A percentile compares a stretch with the other conserved stretches of the same genome.
These are phyloP conservation scores for Novumbra hubbsi DNA, from an alignment of 2,797 vertebrate genomes.

Conservation along the genomic window DNA sequence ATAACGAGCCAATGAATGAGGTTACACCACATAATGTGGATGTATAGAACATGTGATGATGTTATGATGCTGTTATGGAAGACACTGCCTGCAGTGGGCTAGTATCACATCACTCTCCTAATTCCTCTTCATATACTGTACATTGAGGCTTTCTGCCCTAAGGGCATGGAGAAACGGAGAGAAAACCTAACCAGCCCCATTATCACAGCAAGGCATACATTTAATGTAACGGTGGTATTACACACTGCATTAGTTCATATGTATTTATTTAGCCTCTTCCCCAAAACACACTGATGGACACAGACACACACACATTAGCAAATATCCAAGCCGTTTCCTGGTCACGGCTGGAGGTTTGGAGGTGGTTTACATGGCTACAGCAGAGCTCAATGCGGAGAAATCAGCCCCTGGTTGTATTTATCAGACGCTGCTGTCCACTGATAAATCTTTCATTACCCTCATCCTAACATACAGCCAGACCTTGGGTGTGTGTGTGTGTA, in stretches of 20 bases:
- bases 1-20: background rate
- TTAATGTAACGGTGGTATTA: conserved; percentile 81
- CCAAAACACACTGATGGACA: background rate
- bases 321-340: conserved; percentile 64
- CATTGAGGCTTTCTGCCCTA: conserved; percentile 58
- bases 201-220: conserved; percentile 77
- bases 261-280: conserved; percentile 53
- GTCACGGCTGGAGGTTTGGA: conserved; percentile 68
- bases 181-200: conserved; percentile 68
- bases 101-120: conserved; percentile 39
- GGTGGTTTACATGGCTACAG: conserved; percentile 69
- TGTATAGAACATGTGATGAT: background rate
- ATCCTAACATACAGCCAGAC: conserved; percentile 77
- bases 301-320: conserved; percentile 9
- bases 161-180: conserved; percentile 73
- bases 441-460: conserved; percentile 87
- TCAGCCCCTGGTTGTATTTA: conserved; percentile 84
- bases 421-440: conserved; percentile 80
- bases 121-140: conserved; percentile 67
- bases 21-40: background rate
- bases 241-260: conserved; percentile 81
- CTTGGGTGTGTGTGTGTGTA: conserved; percentile 13
- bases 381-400: conserved; percentile 73
- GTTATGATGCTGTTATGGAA: conserved; percentile 32
- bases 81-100: conserved; percentile 48